Base-by-base conservation (phyloP, 2,888 invertebrate species). In the Drosophila affinis region DNA sequence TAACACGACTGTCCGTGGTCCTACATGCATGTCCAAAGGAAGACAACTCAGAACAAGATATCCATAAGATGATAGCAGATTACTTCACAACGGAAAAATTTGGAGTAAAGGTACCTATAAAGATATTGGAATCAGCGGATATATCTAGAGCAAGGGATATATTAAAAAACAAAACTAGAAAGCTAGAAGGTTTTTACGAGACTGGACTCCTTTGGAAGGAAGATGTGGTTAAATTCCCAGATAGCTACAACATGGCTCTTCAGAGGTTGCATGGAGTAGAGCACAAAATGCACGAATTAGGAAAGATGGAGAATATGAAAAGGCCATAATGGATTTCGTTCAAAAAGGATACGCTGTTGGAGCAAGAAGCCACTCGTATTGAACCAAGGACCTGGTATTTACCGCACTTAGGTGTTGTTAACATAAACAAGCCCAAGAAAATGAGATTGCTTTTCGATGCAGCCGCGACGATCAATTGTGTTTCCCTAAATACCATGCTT, bases 321-420 rank as follows among this genome's bases (percentile, higher is more conserved):
- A 47, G 7, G 57, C 48, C 14, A 48, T 57, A 21, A 57, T 57
- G 48, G 24, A 57, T 57, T 57, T 57, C 14, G 34, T 21, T 21
- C 21, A 21, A 21, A 21, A 21, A 21, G 21, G 7, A 48, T 17
- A 34, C 10, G 34, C 32, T 2, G 45, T 34, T 3, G 2, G 10
- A 55, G 9, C 9, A 55, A 5, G 17, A 45, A 55, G 24, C 27
- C 6, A 12, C 3, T 9, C n/a, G n/a, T 2, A 2, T 45, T 12
- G 10, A 45, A 6, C 45, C 55, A 3, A 21, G 12, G 10, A 57
- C 21, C 3, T 57, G 57, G 57, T 57, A 57, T 29, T 12, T 57
- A 9, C 32, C 47, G 12, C 47, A 57, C 14, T 57, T 18, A n/a
- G 57, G 18, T 3, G 57, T 57, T 4, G 14, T 9, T 14, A 34